These are phyloP conservation scores for Penelope pileata DNA, from an alignment of 2,113 vertebrate genomes.

Conservation along the genomic window DNA sequence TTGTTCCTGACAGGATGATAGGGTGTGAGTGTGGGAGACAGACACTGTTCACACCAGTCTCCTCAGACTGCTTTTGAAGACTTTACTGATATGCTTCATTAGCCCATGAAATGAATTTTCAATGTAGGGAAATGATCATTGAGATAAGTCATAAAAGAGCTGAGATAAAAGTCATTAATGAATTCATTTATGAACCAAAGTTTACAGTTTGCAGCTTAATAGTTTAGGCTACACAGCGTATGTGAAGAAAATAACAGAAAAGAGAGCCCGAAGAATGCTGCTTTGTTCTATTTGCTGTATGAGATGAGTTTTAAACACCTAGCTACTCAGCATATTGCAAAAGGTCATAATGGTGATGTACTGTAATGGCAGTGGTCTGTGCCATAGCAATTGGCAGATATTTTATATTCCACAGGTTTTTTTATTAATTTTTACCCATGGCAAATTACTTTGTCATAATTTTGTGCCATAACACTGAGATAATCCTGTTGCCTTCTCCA, in stretches of 20 bases:
- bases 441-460: background rate
- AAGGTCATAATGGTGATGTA: background rate
- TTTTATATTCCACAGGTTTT: background rate
- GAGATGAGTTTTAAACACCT: background rate
- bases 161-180: constrained; percentile 21
- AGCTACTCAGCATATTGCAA: background rate
- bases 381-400: background rate
- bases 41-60: background rate
- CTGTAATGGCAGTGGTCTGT: background rate
- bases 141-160: background rate
- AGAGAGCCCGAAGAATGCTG: background rate
- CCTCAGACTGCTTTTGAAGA: background rate
- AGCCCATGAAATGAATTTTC: constrained; percentile 7
- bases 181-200: background rate
- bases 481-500: background rate
- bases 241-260: background rate
- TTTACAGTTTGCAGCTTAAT: background rate
- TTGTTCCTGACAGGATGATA: background rate
- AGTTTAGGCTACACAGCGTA: background rate
- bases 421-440: background rate
- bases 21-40: background rate
- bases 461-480: background rate
- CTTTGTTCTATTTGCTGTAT: background rate
- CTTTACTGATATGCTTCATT: constrained; percentile 6
- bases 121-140: constrained; percentile 24